A percentile compares a stretch with the other conserved stretches of the same genome.
Conservation (phyloP, 2,113 vertebrate species). For the Cranoglanis bouderius region DNA sequence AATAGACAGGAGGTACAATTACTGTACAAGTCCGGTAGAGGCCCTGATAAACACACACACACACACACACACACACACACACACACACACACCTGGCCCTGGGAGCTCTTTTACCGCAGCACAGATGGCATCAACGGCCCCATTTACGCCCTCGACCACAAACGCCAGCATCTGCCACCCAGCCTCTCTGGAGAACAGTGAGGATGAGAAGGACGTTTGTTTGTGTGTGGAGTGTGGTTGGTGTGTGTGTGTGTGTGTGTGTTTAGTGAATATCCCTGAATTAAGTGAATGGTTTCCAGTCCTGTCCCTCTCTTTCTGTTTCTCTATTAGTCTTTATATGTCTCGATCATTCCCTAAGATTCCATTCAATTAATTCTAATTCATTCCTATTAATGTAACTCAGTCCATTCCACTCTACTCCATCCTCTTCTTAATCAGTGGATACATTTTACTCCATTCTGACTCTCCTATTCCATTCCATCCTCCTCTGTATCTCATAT, state of each 20-base stretch:
- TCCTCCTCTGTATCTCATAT: neutral
- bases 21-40: slow-evolving; percentile 54
- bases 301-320: slow-evolving; percentile 22
- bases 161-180: slow-evolving; percentile 62
- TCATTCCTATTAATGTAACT: neutral
- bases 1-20: slow-evolving; percentile 50
- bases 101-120: slow-evolving; percentile 58
- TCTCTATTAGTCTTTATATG: neutral
- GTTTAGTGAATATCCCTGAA: neutral
- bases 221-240: too few species aligned
- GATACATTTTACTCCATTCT: neutral
- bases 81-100: slow-evolving; percentile 55
- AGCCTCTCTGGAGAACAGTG: slow-evolving; percentile 48
- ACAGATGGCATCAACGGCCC: slow-evolving; percentile 71
- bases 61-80: slow-evolving; percentile 24
- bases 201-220: neutral
- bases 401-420: neutral
- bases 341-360: neutral
- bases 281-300: neutral
- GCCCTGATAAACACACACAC: slow-evolving; percentile 36
- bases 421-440: neutral
- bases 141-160: slow-evolving; percentile 56
- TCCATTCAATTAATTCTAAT: neutral
- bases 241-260: neutral
- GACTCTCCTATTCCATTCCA: neutral